Percentiles rank a stretch among this genome's conserved stretches.
phyloP scores from a whole-genome alignment of 2,113 vertebrate genomes.

The Brachionichthys hirsutus region DNA sequence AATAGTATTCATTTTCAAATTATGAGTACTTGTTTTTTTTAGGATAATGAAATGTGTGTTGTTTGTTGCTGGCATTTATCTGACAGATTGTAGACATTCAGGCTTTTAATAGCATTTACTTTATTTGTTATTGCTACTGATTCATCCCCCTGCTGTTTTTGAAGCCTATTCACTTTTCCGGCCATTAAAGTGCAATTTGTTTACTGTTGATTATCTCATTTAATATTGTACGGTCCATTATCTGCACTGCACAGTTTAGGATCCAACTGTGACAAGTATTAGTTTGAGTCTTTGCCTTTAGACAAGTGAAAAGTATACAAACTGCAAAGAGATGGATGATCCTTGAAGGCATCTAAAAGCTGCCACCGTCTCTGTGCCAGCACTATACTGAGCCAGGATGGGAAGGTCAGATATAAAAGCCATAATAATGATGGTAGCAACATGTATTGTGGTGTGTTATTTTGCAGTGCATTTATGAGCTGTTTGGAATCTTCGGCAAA shows the following conservation, averaged over 20 bases:
- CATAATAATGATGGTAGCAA: conserved; percentile 33
- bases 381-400: conserved; percentile 15
- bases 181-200: conserved; percentile 44
- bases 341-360: conserved; percentile 22
- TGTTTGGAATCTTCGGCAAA: neutral
- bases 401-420: conserved; percentile 37
- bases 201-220: conserved; percentile 44
- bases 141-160: too few species aligned
- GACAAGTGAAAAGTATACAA: conserved; percentile 6
- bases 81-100: conserved; percentile 14
- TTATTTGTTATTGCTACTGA: neutral
- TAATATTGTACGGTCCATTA: conserved; percentile 36
- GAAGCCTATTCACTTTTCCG: conserved; percentile 17
- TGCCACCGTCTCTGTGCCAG: conserved; percentile 19
- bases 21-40: conserved; percentile 6
- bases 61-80: conserved; percentile 17
- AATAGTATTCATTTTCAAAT: neutral
- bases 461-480: too few species aligned
- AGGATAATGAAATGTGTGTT: neutral
- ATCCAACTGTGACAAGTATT: conserved; percentile 30
- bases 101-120: conserved; percentile 7
- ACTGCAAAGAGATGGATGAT: neutral
- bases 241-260: conserved; percentile 21
- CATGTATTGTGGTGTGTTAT: conserved; percentile 15
- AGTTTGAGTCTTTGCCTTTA: conserved; percentile 10